Conservation (phyloP, 2,797 vertebrate genomes). For the Apogon talboti region DNA sequence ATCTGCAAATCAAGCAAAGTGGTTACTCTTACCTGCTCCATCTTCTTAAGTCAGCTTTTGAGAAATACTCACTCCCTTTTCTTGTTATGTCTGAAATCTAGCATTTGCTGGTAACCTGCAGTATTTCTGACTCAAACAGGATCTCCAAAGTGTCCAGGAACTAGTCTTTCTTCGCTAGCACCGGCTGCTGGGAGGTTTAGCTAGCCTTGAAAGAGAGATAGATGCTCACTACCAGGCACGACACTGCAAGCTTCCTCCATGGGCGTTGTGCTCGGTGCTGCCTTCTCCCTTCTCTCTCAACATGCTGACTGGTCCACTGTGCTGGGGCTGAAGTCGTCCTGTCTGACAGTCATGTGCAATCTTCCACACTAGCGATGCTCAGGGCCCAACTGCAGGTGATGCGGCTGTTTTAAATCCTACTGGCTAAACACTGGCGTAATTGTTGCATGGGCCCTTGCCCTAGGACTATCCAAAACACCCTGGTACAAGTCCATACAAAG, state of each 20-base stretch:
- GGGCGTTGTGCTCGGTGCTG: slow-evolving; percentile 92
- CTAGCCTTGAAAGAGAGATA: slow-evolving; percentile 89
- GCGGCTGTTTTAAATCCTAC: slow-evolving; percentile 73
- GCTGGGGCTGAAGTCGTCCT: slow-evolving; percentile 93
- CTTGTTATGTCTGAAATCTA: slow-evolving; percentile 94
- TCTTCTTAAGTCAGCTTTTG: slow-evolving; percentile 89
- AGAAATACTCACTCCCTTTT: slow-evolving; percentile 96
- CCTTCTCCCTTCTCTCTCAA: slow-evolving; percentile 87
- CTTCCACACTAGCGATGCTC: slow-evolving; percentile 91
- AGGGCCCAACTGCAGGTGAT: slow-evolving; percentile 78
- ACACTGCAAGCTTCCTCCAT: slow-evolving; percentile 93
- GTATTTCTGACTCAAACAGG: slow-evolving; percentile 93
- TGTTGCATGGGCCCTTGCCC: slow-evolving; percentile 56
- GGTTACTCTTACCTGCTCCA: slow-evolving; percentile 95
- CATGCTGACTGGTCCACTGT: slow-evolving; percentile 90
- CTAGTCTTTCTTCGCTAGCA: slow-evolving; percentile 93
- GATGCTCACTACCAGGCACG: slow-evolving; percentile 94
- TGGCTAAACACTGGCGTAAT: slow-evolving; percentile 66
- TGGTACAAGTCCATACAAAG: slow-evolving; percentile 38
- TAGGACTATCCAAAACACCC: slow-evolving; percentile 68
- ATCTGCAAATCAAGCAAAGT: slow-evolving; percentile 99
- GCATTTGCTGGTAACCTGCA: slow-evolving; percentile 89
- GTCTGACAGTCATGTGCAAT: slow-evolving; percentile 94
- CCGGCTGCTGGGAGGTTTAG: slow-evolving; percentile 91
- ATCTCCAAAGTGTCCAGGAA: slow-evolving; percentile 87